Conservation (phyloP, 2,797 vertebrate genomes). For the Xiphophorus birchmanni region DNA sequence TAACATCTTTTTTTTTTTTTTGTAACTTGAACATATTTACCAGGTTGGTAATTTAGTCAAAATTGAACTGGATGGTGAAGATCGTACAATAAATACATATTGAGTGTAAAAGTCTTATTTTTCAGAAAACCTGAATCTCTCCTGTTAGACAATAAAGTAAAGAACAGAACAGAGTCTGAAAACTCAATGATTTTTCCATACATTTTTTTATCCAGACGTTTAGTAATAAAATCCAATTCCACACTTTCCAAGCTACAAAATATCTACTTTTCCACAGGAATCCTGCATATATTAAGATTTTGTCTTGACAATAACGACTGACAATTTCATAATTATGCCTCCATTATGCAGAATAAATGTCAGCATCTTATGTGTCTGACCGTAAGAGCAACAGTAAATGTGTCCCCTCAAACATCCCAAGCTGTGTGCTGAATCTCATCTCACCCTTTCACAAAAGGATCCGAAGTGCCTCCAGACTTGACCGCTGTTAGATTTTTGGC, state of each 20-base stretch:
- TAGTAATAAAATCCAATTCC: not conserved
- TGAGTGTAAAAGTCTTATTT: not conserved
- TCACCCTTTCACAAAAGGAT: slow-evolving; percentile 99
- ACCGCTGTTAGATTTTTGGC: slow-evolving; percentile 95
- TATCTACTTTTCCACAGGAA: not conserved
- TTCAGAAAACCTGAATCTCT: not conserved
- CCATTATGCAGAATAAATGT: not conserved
- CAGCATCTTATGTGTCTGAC: not conserved
- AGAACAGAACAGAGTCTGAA: not conserved
- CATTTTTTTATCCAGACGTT: not conserved
- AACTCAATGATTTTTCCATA: not conserved
- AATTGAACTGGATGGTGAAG: not conserved
- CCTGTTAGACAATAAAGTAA: not conserved
- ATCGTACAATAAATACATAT: not conserved
- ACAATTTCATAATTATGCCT: not conserved
- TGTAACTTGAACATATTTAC: not conserved
- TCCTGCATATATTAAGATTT: not conserved
- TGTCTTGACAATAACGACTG: not conserved
- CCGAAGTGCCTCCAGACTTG: slow-evolving; percentile 93
- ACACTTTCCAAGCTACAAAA: not conserved
- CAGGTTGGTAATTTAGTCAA: not conserved
- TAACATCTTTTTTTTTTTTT: not conserved
- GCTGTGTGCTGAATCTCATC: not conserved
- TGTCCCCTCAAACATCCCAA: not conserved
- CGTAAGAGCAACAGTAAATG: not conserved